These are phyloP conservation scores for Acrobasis repandana DNA, from an alignment of 2,888 invertebrate species.

Conservation along the genomic window DNA sequence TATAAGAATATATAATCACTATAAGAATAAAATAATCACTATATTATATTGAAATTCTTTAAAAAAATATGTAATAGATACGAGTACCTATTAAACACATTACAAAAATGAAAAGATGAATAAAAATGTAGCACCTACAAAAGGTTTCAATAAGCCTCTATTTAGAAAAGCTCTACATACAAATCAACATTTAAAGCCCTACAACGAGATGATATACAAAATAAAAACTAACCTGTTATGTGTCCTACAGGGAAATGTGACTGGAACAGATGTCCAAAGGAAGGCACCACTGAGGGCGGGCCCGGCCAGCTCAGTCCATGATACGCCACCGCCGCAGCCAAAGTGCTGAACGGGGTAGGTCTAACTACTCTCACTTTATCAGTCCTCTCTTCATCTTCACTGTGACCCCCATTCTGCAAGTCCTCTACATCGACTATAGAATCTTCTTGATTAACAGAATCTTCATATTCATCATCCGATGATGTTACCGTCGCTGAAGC, in stretches of 20 bases:
- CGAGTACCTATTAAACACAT: no score
- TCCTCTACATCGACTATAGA: conserved; percentile 92
- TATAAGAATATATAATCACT: no score
- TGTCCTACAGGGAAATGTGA: conserved; percentile 83
- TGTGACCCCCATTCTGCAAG: conserved; percentile 82
- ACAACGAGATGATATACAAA: background rate
- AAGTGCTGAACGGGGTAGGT: conserved; percentile 88
- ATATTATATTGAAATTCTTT: no score
- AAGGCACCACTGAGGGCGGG: conserved; percentile 81
- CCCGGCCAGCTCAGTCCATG: conserved; percentile 85
- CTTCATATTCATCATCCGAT: conserved; percentile 86
- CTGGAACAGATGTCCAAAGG: conserved; percentile 86
- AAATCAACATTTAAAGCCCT: background rate
- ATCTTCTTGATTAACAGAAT: conserved; percentile 86
- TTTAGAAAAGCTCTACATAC: background rate
- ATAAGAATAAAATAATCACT: no score
- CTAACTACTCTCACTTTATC: conserved; percentile 81
- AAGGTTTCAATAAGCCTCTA: background rate
- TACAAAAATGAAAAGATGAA: no score
- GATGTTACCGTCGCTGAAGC: conserved; percentile 76
- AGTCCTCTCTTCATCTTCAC: conserved; percentile 74
- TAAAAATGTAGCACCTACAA: background rate
- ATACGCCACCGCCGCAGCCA: conserved; percentile 87
- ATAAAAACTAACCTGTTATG: conserved; percentile 62
- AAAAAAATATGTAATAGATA: no score